phyloP scores from a whole-genome alignment of 2,797 vertebrate genomes.

The Anisognathus igniventris region DNA sequence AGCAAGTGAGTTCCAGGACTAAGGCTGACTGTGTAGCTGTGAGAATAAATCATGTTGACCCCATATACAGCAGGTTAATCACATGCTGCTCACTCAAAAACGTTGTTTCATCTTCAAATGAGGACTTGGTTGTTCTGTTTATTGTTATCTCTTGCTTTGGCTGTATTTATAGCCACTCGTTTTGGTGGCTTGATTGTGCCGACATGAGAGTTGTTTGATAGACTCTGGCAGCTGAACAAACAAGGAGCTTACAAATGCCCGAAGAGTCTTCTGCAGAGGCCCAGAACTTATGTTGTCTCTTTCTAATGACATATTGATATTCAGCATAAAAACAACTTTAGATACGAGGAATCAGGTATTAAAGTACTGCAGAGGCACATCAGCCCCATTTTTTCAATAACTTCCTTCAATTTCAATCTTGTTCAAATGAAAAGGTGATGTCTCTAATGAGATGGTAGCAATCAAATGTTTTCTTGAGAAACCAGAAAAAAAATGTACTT shows the following conservation, averaged over 20 bases:
- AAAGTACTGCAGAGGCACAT: neutral
- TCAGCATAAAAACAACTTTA: neutral
- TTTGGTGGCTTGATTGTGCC: neutral
- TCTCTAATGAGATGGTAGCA: neutral
- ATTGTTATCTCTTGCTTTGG: neutral
- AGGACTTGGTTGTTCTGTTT: neutral
- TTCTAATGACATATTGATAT: conserved; percentile 26
- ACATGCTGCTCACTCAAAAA: conserved; percentile 11
- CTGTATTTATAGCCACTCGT: conserved; percentile 25
- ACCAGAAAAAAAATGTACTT: neutral
- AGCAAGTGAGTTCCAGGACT: neutral
- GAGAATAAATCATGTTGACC: neutral
- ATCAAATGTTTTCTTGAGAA: neutral
- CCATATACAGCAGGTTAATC: neutral
- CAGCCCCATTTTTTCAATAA: neutral
- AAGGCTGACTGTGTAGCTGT: neutral
- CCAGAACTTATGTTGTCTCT: neutral
- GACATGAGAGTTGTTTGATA: neutral
- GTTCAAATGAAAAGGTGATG: neutral
- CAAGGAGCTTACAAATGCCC: neutral
- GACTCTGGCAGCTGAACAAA: conserved; percentile 6
- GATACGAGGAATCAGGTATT: neutral
- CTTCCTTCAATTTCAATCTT: neutral
- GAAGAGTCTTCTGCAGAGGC: neutral
- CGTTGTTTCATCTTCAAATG: conserved; percentile 14